Evolutionary conservation across 2,888 invertebrate species (phyloP).

Genomic region (Tridacna crocea): DNA sequence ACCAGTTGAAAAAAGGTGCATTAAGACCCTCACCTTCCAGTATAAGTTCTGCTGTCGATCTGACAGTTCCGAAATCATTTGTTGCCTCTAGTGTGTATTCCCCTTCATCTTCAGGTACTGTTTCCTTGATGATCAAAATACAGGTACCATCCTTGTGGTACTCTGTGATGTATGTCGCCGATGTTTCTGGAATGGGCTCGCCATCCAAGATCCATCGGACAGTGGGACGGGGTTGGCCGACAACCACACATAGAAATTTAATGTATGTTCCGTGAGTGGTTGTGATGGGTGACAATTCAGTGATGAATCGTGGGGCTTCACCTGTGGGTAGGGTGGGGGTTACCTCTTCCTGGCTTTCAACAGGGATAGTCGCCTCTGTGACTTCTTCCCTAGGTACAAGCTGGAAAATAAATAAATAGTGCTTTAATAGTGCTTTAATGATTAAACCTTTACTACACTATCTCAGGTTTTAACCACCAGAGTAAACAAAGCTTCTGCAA

Average conservation of each 20-base stretch:
- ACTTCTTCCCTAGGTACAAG: constrained; percentile 57
- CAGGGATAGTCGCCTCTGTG: constrained; percentile 52
- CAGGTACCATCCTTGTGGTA: constrained; percentile 86
- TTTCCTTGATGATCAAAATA: constrained; percentile 95
- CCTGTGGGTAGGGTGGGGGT: constrained; percentile 64
- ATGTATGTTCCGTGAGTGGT: constrained; percentile 74
- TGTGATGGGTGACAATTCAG: constrained; percentile 70
- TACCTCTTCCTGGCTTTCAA: constrained; percentile 67
- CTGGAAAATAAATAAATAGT: constrained; percentile 30
- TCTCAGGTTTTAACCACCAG: too few relatives aligned
- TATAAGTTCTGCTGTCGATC: constrained; percentile 87
- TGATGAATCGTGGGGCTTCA: constrained; percentile 73
- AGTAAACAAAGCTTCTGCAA: too few relatives aligned
- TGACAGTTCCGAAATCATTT: constrained; percentile 96
- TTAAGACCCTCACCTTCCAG: constrained; percentile 73
- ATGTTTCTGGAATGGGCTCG: constrained; percentile 85
- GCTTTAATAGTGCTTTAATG: too few relatives aligned
- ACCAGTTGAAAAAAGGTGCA: neutral
- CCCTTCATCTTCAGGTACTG: constrained; percentile 97
- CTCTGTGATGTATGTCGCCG: constrained; percentile 70
- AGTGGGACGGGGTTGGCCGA: constrained; percentile 81
- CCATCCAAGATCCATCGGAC: constrained; percentile 94
- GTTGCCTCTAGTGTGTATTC: constrained; percentile 97
- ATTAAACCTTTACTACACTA: too few relatives aligned
- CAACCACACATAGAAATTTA: constrained; percentile 74